Evolutionary conservation across 92 coral and sea anemone species (phyloP).

Genomic region (Bergia puertoricense): DNA sequence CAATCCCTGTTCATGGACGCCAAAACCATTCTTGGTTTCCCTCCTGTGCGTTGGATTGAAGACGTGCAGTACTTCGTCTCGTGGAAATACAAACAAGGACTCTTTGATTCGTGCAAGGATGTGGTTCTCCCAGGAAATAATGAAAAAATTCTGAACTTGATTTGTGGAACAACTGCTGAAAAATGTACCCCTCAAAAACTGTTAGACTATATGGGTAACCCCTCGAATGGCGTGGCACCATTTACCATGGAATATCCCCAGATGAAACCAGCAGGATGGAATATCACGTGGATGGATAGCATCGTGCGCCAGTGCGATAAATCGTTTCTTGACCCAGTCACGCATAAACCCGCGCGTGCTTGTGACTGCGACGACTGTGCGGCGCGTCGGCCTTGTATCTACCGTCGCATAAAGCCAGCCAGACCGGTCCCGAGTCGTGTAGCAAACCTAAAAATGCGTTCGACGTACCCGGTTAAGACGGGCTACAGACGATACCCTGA

Average conservation of each 20-base stretch:
- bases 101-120: constrained; percentile 86
- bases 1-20: constrained; percentile 83
- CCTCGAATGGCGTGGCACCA: constrained; percentile 64
- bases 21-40: not conserved
- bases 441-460: constrained; percentile 54
- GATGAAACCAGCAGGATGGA: constrained; percentile 1
- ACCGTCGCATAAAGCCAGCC: not conserved
- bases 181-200: constrained; percentile 67
- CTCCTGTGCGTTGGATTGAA: constrained; percentile 2
- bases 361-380: constrained; percentile 17
- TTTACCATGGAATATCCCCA: constrained; percentile 58
- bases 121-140: constrained; percentile 71
- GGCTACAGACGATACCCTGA: constrained; percentile 62
- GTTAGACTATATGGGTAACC: constrained; percentile 68
- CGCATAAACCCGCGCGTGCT: not conserved
- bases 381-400: constrained; percentile 1
- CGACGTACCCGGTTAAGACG: constrained; percentile 38
- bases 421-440: constrained; percentile 21
- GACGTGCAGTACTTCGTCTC: constrained; percentile 59
- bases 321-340: constrained; percentile 20
- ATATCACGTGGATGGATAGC: constrained; percentile 71
- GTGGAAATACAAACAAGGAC: constrained; percentile 63
- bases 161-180: constrained; percentile 81
- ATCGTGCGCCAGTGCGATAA: constrained; percentile 52
- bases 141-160: constrained; percentile 60